Percentiles rank a stretch among this genome's conserved stretches.
phyloP scores from a whole-genome alignment of 2,113 vertebrate species.

The Orthonyx spaldingii region DNA sequence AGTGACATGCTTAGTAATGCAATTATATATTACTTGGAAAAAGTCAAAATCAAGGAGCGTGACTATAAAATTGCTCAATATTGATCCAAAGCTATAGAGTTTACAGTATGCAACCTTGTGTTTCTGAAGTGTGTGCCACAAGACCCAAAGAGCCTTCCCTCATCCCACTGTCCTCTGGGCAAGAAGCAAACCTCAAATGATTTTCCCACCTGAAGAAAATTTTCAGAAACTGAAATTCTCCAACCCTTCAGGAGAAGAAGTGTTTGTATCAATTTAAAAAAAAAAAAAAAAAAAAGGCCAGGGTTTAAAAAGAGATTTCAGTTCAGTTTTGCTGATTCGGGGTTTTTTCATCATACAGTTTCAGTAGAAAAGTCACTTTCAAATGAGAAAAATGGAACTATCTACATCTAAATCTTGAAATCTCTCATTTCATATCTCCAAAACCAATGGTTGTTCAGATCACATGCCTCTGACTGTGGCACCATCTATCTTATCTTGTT shows the following conservation, averaged over 20 bases:
- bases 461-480: neutral
- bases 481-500: neutral
- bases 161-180: neutral
- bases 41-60: neutral
- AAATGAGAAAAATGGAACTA: neutral
- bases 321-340: neutral
- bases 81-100: neutral
- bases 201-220: neutral
- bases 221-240: neutral
- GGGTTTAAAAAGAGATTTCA: neutral
- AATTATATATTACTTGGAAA: neutral
- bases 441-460: neutral
- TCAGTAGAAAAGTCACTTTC: neutral
- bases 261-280: accelerated
- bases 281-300: neutral
- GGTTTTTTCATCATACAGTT: neutral
- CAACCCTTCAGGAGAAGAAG: neutral
- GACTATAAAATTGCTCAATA: neutral
- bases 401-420: neutral
- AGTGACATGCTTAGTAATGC: neutral
- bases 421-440: neutral
- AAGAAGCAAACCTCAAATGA: neutral
- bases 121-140: neutral
- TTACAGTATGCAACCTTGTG: neutral
- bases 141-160: neutral